Percentiles rank a stretch among this genome's conserved stretches.
These are phyloP conservation scores for Oxyscelio sp. DNA, from an alignment of 2,888 invertebrate genomes.

Conservation along the genomic window DNA sequence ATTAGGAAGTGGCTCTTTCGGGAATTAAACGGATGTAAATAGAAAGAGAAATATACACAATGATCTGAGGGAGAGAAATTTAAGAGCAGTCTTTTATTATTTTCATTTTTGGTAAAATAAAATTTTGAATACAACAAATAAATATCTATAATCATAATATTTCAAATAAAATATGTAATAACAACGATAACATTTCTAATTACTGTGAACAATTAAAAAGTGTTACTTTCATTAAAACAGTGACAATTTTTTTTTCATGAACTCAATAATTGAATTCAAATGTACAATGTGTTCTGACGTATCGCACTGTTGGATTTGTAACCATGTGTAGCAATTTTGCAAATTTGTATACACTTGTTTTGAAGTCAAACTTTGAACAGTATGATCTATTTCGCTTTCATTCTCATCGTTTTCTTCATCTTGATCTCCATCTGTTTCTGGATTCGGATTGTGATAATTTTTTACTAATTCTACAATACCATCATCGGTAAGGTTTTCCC, in stretches of 20 bases:
- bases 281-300: not conserved
- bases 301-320: slow-evolving; percentile 1
- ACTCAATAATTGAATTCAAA: not conserved
- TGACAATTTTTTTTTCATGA: slow-evolving; percentile 2
- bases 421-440: not conserved
- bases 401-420: not conserved
- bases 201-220: not conserved
- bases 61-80: too few relatives aligned
- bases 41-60: too few relatives aligned
- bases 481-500: slow-evolving; percentile 10
- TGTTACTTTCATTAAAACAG: not conserved
- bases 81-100: too few relatives aligned
- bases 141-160: too few relatives aligned
- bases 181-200: not conserved
- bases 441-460: not conserved
- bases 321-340: slow-evolving; percentile 5
- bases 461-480: slow-evolving; percentile 2
- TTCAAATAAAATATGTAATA: too few relatives aligned
- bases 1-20: too few relatives aligned
- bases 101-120: too few relatives aligned
- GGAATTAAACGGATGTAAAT: too few relatives aligned
- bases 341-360: slow-evolving; percentile 1
- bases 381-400: not conserved
- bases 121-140: too few relatives aligned
- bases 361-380: not conserved